Conservation (phyloP, 2,888 invertebrate species). For the Drosophila seclusa region DNA sequence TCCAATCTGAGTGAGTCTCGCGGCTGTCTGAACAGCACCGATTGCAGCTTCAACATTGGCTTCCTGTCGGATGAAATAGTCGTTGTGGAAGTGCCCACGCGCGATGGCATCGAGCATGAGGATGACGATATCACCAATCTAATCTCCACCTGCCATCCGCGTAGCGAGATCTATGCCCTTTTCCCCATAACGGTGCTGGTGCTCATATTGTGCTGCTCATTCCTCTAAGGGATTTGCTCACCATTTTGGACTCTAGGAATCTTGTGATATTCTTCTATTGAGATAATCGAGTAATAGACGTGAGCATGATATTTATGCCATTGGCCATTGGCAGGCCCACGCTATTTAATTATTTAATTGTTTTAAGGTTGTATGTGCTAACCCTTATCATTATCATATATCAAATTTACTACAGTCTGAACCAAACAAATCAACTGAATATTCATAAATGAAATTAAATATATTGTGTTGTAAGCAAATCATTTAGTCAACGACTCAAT, state of each 20-base stretch:
- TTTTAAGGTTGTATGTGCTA: conserved; percentile 5
- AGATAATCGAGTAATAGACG: conserved; percentile 68
- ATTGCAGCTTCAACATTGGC: conserved; percentile 90
- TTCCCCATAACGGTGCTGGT: conserved; percentile 92
- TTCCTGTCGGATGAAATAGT: conserved; percentile 92
- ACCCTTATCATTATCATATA: conserved; percentile 13
- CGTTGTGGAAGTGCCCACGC: conserved; percentile 93
- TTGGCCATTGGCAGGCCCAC: conserved; percentile 44
- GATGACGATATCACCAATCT: conserved; percentile 90
- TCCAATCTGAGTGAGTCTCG: conserved; percentile 85
- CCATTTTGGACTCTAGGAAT: conserved; percentile 33
- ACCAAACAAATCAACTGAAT: conserved; percentile 56
- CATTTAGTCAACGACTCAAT: conserved; percentile 41
- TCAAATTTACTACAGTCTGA: conserved; percentile 68
- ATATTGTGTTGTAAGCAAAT: conserved; percentile 26
- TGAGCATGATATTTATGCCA: conserved; percentile 29
- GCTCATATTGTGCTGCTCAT: conserved; percentile 91
- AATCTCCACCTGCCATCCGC: conserved; percentile 91
- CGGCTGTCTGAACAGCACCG: conserved; percentile 91
- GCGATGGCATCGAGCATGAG: conserved; percentile 91
- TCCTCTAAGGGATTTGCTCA: conserved; percentile 86
- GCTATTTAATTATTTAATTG: conserved; percentile 6
- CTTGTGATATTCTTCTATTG: conserved; percentile 67
- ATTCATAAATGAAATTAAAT: conserved; percentile 15
- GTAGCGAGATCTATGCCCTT: conserved; percentile 91